Conservation (phyloP, 2,113 vertebrate genomes). For the Neoarius graeffei region DNA sequence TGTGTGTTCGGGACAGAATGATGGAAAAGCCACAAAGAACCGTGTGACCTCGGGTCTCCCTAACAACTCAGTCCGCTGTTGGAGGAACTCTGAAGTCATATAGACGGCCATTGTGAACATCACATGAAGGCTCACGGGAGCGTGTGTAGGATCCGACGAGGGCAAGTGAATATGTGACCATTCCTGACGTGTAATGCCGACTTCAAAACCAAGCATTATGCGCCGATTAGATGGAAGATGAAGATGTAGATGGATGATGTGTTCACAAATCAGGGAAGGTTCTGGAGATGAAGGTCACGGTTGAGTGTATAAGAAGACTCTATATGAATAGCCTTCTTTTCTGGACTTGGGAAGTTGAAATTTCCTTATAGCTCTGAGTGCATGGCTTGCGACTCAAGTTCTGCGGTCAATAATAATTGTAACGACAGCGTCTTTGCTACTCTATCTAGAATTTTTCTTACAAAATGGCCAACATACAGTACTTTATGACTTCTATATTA, state of each 20-base stretch:
- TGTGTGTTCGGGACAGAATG: constrained; percentile 48
- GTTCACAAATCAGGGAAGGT: neutral
- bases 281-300: neutral
- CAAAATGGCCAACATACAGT: neutral
- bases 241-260: neutral
- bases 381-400: neutral
- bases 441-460: neutral
- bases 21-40: constrained; percentile 45
- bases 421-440: neutral
- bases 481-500: too few relatives aligned
- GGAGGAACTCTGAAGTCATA: constrained; percentile 46
- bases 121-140: neutral
- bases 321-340: neutral
- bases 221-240: neutral
- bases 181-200: neutral
- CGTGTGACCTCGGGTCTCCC: constrained; percentile 52
- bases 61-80: constrained; percentile 44
- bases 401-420: neutral
- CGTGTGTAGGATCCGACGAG: neutral
- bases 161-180: neutral
- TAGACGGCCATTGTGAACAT: constrained; percentile 45
- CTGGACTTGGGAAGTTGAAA: neutral
- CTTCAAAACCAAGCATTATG: neutral
- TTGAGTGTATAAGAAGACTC: neutral
- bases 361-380: neutral